A percentile compares a stretch with the other conserved stretches of the same genome.
Conservation (phyloP, 2,797 vertebrate species). For the Premnoplex brunnescens region DNA sequence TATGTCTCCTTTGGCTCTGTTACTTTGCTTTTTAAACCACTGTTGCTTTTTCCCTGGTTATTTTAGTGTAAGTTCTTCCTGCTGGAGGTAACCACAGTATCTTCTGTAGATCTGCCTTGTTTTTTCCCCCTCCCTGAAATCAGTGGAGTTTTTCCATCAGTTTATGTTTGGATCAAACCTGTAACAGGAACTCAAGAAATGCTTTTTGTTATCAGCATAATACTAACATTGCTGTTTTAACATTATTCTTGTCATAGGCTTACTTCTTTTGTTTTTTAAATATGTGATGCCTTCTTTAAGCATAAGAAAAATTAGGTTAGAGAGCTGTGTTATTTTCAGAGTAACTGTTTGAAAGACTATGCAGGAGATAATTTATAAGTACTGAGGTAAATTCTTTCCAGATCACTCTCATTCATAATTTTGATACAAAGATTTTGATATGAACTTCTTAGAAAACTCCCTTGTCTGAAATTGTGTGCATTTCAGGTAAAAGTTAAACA, state of each 20-base stretch:
- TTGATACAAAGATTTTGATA: conserved; percentile 60
- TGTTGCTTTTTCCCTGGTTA: neutral
- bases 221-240: neutral
- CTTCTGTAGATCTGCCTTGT: neutral
- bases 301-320: neutral
- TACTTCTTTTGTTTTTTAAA: neutral
- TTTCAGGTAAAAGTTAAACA: conserved; percentile 9
- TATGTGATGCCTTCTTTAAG: neutral
- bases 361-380: conserved; percentile 29
- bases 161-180: neutral
- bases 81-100: neutral
- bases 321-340: conserved; percentile 14
- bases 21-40: neutral
- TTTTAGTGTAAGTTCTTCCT: neutral
- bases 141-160: neutral
- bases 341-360: conserved; percentile 29
- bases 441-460: neutral
- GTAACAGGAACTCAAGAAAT: neutral
- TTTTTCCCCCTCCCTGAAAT: neutral
- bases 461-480: neutral
- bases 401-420: conserved; percentile 10
- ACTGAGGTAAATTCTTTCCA: conserved; percentile 5
- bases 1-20: neutral
- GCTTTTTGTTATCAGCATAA: conserved; percentile 4
- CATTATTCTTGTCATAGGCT: neutral